Conservation (phyloP, 2,888 invertebrate genomes). For the Ligdia adustata region DNA sequence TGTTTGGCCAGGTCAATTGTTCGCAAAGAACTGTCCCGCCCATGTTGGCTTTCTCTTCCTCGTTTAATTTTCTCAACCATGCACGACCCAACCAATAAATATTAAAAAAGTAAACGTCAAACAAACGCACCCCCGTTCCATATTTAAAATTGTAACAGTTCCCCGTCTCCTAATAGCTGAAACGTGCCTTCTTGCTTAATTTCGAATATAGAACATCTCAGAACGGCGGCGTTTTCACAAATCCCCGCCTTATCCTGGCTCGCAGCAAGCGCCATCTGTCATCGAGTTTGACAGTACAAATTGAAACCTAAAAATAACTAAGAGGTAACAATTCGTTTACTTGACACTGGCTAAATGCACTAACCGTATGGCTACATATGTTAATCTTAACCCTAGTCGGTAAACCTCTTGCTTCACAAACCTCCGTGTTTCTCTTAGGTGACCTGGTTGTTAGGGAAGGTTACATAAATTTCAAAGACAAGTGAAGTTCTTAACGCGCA, state of each 20-base stretch:
- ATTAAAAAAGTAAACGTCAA: conserved; percentile 44
- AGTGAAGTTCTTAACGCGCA: too few relatives aligned
- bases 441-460: too few relatives aligned
- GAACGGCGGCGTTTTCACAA: conserved; percentile 51
- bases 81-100: conserved; percentile 33
- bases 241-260: conserved; percentile 53
- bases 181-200: conserved; percentile 57
- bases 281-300: conserved; percentile 78
- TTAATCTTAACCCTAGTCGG: too few relatives aligned
- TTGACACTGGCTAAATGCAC: too few relatives aligned
- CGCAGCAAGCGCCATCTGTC: conserved; percentile 75
- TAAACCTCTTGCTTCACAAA: too few relatives aligned
- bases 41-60: not conserved
- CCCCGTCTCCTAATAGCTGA: conserved; percentile 51
- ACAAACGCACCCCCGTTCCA: conserved; percentile 42
- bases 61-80: conserved; percentile 10
- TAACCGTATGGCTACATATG: too few relatives aligned
- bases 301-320: conserved; percentile 67
- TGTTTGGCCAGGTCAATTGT: too few relatives aligned
- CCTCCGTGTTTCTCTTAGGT: too few relatives aligned
- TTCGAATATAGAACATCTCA: conserved; percentile 56
- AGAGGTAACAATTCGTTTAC: too few relatives aligned
- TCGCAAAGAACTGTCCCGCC: not conserved
- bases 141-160: conserved; percentile 45
- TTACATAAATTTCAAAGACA: too few relatives aligned